These are phyloP conservation scores for Cariama cristata DNA, from an alignment of 2,113 vertebrate genomes.

Conservation along the genomic window DNA sequence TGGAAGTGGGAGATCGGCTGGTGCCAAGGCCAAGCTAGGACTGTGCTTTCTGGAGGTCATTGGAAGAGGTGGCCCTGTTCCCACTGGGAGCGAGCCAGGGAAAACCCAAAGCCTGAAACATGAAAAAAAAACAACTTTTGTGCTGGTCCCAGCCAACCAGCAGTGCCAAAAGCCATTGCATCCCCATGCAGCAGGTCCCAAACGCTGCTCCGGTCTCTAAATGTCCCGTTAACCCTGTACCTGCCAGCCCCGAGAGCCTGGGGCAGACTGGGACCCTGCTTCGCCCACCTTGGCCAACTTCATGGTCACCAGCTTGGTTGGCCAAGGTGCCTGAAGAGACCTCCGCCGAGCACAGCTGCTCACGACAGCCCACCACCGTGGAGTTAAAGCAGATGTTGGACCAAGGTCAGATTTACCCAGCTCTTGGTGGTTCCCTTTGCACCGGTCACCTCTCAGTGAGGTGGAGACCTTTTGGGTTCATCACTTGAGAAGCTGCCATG, in stretches of 20 bases:
- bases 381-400: too few relatives aligned
- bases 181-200: background rate
- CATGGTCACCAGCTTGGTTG: background rate
- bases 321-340: background rate
- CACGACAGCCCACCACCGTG: fast-evolving
- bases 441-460: background rate
- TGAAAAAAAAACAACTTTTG: background rate
- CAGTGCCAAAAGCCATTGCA: background rate
- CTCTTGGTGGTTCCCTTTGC: background rate
- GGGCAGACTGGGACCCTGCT: background rate
- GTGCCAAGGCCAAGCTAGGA: background rate
- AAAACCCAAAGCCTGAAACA: background rate
- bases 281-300: background rate
- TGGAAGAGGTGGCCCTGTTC: background rate
- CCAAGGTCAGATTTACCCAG: too few relatives aligned
- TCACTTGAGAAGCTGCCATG: background rate
- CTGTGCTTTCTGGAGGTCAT: background rate
- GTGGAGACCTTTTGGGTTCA: background rate
- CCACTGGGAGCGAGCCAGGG: background rate
- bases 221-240: background rate
- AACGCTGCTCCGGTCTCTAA: background rate
- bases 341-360: background rate
- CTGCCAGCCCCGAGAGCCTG: background rate
- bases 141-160: background rate
- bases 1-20: background rate